Base-by-base conservation (phyloP, 2,888 invertebrate species). In the Drosophila fulvimacula region DNA sequence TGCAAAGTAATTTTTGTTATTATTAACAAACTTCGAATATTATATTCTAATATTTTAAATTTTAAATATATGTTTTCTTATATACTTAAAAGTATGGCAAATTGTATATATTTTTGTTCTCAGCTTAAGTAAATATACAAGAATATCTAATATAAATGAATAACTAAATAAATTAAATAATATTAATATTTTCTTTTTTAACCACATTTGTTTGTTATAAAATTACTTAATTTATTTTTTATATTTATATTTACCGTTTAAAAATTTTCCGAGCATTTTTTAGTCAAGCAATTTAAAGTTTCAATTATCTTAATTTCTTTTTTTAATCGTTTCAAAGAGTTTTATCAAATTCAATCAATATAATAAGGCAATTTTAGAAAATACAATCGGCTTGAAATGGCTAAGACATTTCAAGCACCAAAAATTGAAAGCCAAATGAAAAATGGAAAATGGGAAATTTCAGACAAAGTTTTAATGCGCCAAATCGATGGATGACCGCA, bases 401-500 rank as follows among this genome's bases (percentile, higher is more conserved):
- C 41, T 49, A 42, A 42, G 62, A 6, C 15, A 38, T 10, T 41
- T 30, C 46, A 24, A 38, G 38, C 46, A 15, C 44, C 63, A 64
- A 67, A 58, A 49, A 49, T 61, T 42, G 21, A 41, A 30, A 30
- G 41, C 17, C 58, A 58, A 44, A 30, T 21, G 17, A 57, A 44
- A 51, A 68, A 46, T 41, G 78, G 46, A 1, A 60, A 67, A 41
- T 41, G 78, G 78, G 77, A 88, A 83, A 83, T 68, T 81, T 74
- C 81, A 71, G 56, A 58, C 68, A 87, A 83, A 83, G 69, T 83
- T 83, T 81, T 87, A 83, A 83, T 83, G 89, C 83, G 81, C 85
- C 73, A 83, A 83, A 83, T 83, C 83, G 83, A 83, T 89, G 85
- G 76, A 87, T 89, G 89, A 87, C 83, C 89, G 76, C 83, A 89